phyloP scores from a whole-genome alignment of 2,888 invertebrate species.

The Therioaphis trifolii region DNA sequence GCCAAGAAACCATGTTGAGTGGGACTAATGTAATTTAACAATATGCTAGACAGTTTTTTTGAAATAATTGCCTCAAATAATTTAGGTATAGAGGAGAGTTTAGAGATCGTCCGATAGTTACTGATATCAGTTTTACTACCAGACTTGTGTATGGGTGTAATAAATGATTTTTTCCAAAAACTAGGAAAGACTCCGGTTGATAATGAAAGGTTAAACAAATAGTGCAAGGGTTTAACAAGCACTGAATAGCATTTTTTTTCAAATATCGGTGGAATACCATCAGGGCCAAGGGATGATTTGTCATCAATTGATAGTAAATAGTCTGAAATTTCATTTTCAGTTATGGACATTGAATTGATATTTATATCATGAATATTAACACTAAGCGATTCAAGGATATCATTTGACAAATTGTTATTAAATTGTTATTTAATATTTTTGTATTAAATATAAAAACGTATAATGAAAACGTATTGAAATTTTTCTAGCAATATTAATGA shows the following conservation, averaged over 20 bases:
- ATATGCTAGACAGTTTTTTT: no score
- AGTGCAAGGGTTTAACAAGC: neutral
- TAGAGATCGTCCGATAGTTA: slow-evolving; percentile 62
- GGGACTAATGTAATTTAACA: no score
- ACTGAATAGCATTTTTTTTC: neutral
- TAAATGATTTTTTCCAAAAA: slow-evolving; percentile 46
- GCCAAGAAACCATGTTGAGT: no score
- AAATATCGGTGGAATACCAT: slow-evolving; percentile 12
- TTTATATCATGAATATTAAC: slow-evolving; percentile 20
- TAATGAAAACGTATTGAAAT: no score
- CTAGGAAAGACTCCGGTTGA: slow-evolving; percentile 30
- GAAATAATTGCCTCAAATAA: no score
- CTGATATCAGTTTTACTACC: slow-evolving; percentile 44
- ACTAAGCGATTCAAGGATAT: slow-evolving; percentile 1
- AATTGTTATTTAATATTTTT: no score
- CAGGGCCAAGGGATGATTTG: neutral
- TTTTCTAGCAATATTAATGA: no score
- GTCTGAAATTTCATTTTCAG: slow-evolving; percentile 7
- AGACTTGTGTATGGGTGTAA: slow-evolving; percentile 60
- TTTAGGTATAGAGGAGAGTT: slow-evolving; percentile 16
- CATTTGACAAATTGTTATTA: slow-evolving; percentile 8
- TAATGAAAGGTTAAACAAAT: slow-evolving; percentile 27
- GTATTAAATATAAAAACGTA: no score
- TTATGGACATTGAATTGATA: neutral
- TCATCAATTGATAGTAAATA: slow-evolving; percentile 12